Conservation (phyloP, 2,797 vertebrate genomes). For the Morus bassanus region DNA sequence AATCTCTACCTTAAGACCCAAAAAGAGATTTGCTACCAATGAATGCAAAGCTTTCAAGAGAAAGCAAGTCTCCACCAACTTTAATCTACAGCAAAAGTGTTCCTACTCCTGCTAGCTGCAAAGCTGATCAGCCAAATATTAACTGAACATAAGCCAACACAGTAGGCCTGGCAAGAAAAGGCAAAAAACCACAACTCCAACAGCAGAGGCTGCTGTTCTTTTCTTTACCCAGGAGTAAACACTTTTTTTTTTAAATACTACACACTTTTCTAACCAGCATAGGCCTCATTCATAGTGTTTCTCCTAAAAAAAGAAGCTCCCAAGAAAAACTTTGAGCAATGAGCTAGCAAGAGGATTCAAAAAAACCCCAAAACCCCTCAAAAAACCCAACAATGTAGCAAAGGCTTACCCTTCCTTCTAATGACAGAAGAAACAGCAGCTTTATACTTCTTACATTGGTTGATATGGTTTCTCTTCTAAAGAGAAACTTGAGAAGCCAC, state of each 20-base stretch:
- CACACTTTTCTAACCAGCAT: neutral
- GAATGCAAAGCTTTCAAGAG: neutral
- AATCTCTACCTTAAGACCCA: neutral
- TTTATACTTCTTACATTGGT: neutral
- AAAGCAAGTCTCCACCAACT: neutral
- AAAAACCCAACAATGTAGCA: neutral
- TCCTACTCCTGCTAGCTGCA: neutral
- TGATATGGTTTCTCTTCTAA: neutral
- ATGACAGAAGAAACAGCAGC: neutral
- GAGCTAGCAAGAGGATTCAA: neutral
- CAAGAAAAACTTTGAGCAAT: neutral
- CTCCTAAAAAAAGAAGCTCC: neutral
- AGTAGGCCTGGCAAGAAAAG: slow-evolving; percentile 10
- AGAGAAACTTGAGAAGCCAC: neutral
- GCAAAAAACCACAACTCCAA: neutral
- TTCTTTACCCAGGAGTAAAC: neutral
- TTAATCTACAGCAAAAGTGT: neutral
- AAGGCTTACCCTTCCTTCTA: neutral
- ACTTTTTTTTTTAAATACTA: neutral
- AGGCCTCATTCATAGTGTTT: neutral
- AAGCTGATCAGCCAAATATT: slow-evolving; percentile 3
- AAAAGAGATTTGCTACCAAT: neutral
- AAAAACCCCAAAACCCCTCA: neutral
- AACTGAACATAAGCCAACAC: slow-evolving; percentile 3
- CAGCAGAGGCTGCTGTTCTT: neutral